Conservation (phyloP, 1,140 invertebrate genomes). For the Reticulitermes speratus region DNA sequence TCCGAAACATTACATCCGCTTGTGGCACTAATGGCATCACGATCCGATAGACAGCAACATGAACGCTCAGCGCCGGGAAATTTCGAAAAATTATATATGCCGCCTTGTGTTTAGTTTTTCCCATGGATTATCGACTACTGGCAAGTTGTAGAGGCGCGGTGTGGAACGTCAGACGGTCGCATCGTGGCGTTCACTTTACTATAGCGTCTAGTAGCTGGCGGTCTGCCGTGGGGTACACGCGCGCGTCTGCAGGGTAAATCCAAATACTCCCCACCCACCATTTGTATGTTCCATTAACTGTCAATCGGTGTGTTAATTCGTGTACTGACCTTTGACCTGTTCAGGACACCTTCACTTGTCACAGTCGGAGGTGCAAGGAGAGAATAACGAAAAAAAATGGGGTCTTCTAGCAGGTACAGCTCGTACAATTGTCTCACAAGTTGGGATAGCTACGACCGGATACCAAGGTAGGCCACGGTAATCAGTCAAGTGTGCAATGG, state of each 20-base stretch:
- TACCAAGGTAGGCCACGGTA: slow-evolving; percentile 67
- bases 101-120: background rate
- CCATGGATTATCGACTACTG: background rate
- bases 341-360: background rate
- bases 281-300: background rate
- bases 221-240: background rate
- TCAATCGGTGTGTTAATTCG: background rate
- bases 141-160: background rate
- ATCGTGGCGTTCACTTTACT: background rate
- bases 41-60: too few relatives aligned
- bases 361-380: background rate
- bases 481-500: too few relatives aligned
- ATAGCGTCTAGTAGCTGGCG: background rate
- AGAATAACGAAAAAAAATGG: slow-evolving; percentile 51
- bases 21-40: too few relatives aligned
- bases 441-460: slow-evolving; percentile 86
- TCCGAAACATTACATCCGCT: too few relatives aligned
- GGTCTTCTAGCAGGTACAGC: slow-evolving; percentile 73
- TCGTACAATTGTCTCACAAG: slow-evolving; percentile 84
- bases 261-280: background rate
- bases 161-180: background rate
- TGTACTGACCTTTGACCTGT: background rate
- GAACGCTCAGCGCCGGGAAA: too few relatives aligned
- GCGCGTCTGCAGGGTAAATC: background rate
- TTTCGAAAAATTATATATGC: background rate